These are phyloP conservation scores for Nyleta sp. DNA, from an alignment of 2,888 invertebrate genomes.

Conservation along the genomic window DNA sequence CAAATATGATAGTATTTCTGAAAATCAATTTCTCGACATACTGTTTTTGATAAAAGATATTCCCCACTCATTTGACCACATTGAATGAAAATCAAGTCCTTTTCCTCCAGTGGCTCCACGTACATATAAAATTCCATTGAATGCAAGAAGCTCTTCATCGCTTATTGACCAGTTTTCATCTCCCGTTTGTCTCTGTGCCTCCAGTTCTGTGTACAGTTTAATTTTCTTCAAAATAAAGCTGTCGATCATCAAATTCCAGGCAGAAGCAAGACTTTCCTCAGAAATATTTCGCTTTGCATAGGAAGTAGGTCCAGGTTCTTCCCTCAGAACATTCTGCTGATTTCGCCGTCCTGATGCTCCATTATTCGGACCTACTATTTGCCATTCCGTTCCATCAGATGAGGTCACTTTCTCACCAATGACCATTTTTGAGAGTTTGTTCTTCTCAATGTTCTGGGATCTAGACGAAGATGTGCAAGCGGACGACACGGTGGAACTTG, in stretches of 20 bases:
- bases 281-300: conserved; percentile 20
- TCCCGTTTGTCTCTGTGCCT: conserved; percentile 42
- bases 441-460: background rate
- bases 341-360: background rate
- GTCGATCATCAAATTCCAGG: conserved; percentile 48
- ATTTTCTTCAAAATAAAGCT: conserved; percentile 60
- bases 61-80: conserved; percentile 31
- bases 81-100: conserved; percentile 32
- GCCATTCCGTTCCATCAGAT: conserved; percentile 19
- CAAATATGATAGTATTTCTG: conserved; percentile 10
- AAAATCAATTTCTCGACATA: conserved; percentile 12
- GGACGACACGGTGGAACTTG: background rate
- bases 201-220: conserved; percentile 64
- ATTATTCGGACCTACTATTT: conserved; percentile 4
- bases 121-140: conserved; percentile 68
- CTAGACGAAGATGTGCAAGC: background rate
- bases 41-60: conserved; percentile 12
- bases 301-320: conserved; percentile 12
- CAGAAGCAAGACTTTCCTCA: conserved; percentile 4
- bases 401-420: background rate
- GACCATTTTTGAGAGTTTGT: background rate
- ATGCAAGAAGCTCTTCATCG: conserved; percentile 48
- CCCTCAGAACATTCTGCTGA: conserved; percentile 15
- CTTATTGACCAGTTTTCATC: conserved; percentile 1
- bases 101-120: conserved; percentile 63